A percentile compares a stretch with the other conserved stretches of the same genome.
phyloP scores from a whole-genome alignment of 2,797 vertebrate genomes.

The Semaprochilodus insignis region DNA sequence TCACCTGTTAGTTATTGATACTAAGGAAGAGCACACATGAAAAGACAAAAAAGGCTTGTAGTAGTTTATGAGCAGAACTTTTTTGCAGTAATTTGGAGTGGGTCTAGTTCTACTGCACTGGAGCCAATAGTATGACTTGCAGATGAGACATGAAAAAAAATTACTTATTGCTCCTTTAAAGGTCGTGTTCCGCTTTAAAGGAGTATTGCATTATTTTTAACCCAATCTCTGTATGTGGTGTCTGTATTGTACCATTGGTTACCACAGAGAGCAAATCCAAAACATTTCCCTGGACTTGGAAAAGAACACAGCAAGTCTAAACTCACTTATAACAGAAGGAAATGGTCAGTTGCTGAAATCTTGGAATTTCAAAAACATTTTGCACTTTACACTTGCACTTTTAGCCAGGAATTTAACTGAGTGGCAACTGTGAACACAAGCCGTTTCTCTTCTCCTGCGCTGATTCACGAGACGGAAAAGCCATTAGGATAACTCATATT shows the following conservation, averaged over 20 bases:
- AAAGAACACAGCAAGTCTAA: neutral
- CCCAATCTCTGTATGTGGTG: neutral
- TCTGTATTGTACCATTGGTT: neutral
- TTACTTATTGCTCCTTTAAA: neutral
- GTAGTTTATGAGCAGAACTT: constrained; percentile 18
- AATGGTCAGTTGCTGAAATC: neutral
- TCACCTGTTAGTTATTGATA: neutral
- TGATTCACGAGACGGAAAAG: no score
- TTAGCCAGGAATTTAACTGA: no score
- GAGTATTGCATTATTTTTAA: neutral
- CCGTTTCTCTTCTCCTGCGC: no score
- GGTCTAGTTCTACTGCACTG: neutral
- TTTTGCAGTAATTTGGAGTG: neutral
- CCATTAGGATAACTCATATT: no score
- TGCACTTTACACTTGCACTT: no score
- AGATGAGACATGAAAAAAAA: neutral
- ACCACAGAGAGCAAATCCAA: neutral
- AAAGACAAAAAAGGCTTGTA: constrained; percentile 26
- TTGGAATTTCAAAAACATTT: neutral
- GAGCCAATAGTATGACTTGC: neutral
- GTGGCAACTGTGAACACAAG: no score
- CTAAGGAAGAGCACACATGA: neutral
- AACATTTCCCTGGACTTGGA: neutral
- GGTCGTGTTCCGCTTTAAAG: neutral
- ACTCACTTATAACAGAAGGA: neutral